Evolutionary conservation across 53 echinoderm and acorn worm species (phyloP), one percentile per base, ranked within the genome.

Genomic region (Patiria pectinifera): DNA sequence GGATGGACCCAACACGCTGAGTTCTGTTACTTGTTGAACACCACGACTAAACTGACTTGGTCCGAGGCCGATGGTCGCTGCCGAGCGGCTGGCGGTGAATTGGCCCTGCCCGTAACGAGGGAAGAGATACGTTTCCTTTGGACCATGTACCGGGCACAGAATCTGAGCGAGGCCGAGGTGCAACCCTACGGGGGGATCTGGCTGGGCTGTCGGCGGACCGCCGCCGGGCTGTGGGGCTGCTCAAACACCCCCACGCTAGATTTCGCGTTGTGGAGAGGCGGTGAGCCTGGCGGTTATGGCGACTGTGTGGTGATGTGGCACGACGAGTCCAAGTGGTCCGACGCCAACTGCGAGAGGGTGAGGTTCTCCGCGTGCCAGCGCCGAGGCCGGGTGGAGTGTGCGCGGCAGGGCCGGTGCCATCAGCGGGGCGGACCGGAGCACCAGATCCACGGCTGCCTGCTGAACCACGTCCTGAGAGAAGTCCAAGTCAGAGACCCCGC

Each of bases 381-480:
- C 9, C 58, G 59, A 15, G 2, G 18, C 12, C 53, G 53, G 53
- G 45, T 3, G 59, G 45, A 24, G n/a, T 59, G 58, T 46, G 21
- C 58, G 8, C 59, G 47, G 6, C 82, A 59, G 23, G 4, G 59
- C 58, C 59, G 82, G 11, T 82, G 82, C 82, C 21, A 14, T 15
- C 58, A 35, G 82, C 22, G 26, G 44, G 15, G 15, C 46, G 15
- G 15, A 48, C 19, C 58, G n/a, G n/a, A 4, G 10, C 58, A 53
- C n/a, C 26, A 2, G 9, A 58, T 16, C 22, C 58, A 9, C 8
- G 46, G 80, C 23, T 82, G 58, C 58, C 25, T 82, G 82, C 59
- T 59, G 82, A 59, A 82, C 82, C 82, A 53, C 82, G 82, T 82
- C 58, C 58, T 82, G 82, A 19, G n/a, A 58, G 82, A 82, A 46